Evolutionary conservation across 2,113 vertebrate species (phyloP), one percentile per base, ranked within the genome.

Genomic region (Pristiophorus japonicus): DNA sequence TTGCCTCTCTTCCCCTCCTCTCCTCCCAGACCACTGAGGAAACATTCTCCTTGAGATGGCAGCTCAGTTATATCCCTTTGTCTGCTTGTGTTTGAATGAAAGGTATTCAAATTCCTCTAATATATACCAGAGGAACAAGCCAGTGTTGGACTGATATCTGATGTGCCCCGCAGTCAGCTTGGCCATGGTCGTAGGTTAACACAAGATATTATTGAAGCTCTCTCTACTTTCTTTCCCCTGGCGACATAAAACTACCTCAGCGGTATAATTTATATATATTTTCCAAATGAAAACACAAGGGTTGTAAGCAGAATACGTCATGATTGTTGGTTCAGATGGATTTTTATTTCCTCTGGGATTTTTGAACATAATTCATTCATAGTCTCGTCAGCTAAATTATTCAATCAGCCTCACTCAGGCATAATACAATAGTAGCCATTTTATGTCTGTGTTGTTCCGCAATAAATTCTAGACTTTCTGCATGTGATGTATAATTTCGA

Each of bases 261-360:
- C 30, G 3, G 47, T 11, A 90, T 14, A 90, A 34, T 30, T 55
- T 90, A 59, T 14, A 30, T 55, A 14, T n/a, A 34, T n/a, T 90
- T 55, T 55, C 87, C 87, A 90, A 90, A 59, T 90, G 51, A 90
- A 90, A 59, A 6, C 45, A 12, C 47, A n/a, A 81, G 87, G 47
- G 7, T 55, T 55, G 59, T 90, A 90, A 90, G 51, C 27, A 90
- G 47, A 55, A 90, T 90, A 34, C 47, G 11, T 90, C 47, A 90
- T 42, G 11, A 59, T 90, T 59, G 51, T 90, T 90, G 87, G 51
- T 59, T 11, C 10, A 3, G 47, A 30, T 90, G 51, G 87, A 90
- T 90, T 90, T 90, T n/a, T 16, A 90, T 90, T 59, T 90, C 87
- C 12, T 90, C 87, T 34, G 24, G 87, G 87, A 90, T n/a, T 90